Conservation (phyloP, 2,888 invertebrate genomes). For the Anarsia innoxiella region DNA sequence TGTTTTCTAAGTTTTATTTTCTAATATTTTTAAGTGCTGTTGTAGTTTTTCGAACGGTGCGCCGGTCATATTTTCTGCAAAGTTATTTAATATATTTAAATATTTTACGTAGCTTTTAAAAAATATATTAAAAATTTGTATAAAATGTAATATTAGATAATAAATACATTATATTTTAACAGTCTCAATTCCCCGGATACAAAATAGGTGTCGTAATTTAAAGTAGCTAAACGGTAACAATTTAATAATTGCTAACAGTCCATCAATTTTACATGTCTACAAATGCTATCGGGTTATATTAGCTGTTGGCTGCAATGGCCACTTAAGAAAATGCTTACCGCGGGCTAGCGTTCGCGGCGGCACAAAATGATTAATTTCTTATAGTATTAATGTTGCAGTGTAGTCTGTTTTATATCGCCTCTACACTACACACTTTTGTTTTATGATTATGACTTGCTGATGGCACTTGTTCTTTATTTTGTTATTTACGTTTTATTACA, state of each 20-base stretch:
- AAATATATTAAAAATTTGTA: background rate
- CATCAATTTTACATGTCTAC: constrained; percentile 27
- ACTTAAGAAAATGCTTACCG: constrained; percentile 32
- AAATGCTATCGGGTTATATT: constrained; percentile 32
- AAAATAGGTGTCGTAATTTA: constrained; percentile 9
- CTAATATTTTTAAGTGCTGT: constrained; percentile 21
- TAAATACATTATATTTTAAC: background rate
- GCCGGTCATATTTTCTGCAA: background rate
- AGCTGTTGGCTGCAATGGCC: constrained; percentile 35
- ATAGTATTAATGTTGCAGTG: constrained; percentile 25
- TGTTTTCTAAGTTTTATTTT: constrained; percentile 41
- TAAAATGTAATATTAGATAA: too few relatives aligned
- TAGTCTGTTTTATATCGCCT: constrained; percentile 9
- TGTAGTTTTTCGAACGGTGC: background rate
- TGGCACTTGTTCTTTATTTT: too few relatives aligned
- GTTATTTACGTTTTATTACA: too few relatives aligned
- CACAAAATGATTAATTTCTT: constrained; percentile 49
- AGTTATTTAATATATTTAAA: background rate
- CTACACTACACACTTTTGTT: too few relatives aligned
- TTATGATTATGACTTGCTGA: too few relatives aligned
- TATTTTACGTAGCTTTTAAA: background rate
- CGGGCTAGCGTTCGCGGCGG: constrained; percentile 27
- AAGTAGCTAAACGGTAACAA: constrained; percentile 12
- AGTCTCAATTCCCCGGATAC: too few relatives aligned
- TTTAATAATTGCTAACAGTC: constrained; percentile 16